Evolutionary conservation across 2,797 vertebrate genomes (phyloP).

Genomic region (Coilia nasus): DNA sequence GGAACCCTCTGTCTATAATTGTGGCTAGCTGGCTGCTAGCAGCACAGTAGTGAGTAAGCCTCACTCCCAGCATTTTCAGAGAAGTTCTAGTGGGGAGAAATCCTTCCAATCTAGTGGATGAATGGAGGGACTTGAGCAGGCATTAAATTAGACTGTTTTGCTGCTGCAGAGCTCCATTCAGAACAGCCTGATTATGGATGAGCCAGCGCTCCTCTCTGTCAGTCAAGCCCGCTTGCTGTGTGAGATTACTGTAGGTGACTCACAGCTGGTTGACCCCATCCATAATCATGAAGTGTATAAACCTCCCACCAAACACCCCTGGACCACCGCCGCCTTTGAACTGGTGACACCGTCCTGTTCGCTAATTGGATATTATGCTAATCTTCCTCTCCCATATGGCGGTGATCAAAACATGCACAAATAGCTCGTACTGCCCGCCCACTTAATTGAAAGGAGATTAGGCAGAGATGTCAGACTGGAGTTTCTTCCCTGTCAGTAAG

Average conservation of each 20-base stretch:
- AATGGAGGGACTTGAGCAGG: background rate
- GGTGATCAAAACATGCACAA: conserved; percentile 9
- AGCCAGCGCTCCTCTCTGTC: background rate
- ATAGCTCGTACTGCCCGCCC: background rate
- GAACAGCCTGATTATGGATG: background rate
- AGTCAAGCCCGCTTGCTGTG: background rate
- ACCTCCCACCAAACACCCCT: background rate
- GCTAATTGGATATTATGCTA: conserved; percentile 24
- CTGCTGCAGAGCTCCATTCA: background rate
- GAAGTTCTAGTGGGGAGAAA: background rate
- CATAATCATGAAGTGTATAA: background rate
- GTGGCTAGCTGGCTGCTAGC: too few relatives aligned
- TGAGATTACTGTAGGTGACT: background rate
- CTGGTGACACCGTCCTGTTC: background rate
- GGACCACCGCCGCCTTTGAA: background rate
- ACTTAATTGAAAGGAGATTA: conserved; percentile 26
- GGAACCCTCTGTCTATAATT: too few relatives aligned
- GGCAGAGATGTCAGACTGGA: background rate
- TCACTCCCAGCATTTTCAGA: too few relatives aligned
- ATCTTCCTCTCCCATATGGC: conserved; percentile 12
- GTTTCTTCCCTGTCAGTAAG: background rate
- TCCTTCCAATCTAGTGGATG: background rate
- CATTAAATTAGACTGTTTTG: conserved; percentile 13
- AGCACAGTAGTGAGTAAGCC: too few relatives aligned
- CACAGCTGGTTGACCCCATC: background rate